A percentile compares a stretch with the other conserved stretches of the same genome.
Conservation (phyloP, 2,888 invertebrate species). For the Sturmia bella region DNA sequence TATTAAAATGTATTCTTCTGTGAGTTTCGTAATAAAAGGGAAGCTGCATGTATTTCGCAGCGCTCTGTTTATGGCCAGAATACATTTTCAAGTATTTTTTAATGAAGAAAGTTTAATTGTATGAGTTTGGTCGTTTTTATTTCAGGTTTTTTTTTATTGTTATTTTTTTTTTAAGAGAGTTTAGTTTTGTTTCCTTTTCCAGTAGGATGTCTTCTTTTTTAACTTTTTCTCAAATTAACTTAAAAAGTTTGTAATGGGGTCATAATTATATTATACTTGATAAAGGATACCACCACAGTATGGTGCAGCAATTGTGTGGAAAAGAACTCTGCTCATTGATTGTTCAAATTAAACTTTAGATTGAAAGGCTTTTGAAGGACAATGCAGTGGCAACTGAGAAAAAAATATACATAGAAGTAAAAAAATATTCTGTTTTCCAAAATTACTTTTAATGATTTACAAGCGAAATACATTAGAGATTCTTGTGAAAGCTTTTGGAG, state of each 20-base stretch:
- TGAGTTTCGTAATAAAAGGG: slow-evolving; percentile 49
- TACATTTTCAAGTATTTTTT: slow-evolving; percentile 71
- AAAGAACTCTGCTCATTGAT: slow-evolving; percentile 56
- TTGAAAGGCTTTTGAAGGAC: slow-evolving; percentile 61
- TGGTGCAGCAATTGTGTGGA: slow-evolving; percentile 48
- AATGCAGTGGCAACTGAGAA: slow-evolving; percentile 52
- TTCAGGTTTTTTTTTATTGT: not conserved
- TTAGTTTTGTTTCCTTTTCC: slow-evolving; percentile 42
- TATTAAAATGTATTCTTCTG: slow-evolving; percentile 41
- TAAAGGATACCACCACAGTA: slow-evolving; percentile 38
- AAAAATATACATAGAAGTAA: not conserved
- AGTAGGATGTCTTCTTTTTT: not conserved
- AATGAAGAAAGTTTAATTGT: slow-evolving; percentile 74
- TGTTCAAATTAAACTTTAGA: slow-evolving; percentile 58
- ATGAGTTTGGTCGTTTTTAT: slow-evolving; percentile 53
- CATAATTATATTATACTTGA: slow-evolving; percentile 63
- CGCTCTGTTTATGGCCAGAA: slow-evolving; percentile 40
- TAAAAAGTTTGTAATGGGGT: slow-evolving; percentile 62
- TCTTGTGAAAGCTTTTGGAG: not conserved
- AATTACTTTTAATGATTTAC: slow-evolving; percentile 46
- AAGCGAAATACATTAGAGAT: slow-evolving; percentile 48
- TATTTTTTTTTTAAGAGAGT: slow-evolving; percentile 48
- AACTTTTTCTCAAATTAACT: slow-evolving; percentile 49
- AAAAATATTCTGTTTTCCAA: slow-evolving; percentile 4
- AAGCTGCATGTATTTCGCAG: slow-evolving; percentile 48